phyloP scores from a whole-genome alignment of 2,113 vertebrate species.

The Felis catus region DNA sequence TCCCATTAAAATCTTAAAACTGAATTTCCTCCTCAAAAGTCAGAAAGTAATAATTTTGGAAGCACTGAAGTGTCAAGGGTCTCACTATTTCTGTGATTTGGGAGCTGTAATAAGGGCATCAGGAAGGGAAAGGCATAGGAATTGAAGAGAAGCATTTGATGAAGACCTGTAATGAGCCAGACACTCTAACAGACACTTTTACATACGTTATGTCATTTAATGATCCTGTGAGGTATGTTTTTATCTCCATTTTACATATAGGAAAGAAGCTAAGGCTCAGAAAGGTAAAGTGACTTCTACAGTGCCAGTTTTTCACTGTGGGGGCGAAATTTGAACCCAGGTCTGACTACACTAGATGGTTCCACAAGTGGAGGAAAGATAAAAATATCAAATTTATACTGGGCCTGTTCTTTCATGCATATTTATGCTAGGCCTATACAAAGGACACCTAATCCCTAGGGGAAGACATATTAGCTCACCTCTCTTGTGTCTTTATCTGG shows the following conservation, averaged over 20 bases:
- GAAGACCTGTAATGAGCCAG: not conserved
- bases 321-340: not conserved
- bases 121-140: not conserved
- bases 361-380: not conserved
- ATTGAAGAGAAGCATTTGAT: not conserved
- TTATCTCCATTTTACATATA: not conserved
- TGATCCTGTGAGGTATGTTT: not conserved
- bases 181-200: not conserved
- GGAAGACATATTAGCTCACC: slow-evolving; percentile 73
- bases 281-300: not conserved
- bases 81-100: not conserved
- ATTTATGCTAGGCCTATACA: not conserved
- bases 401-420: not conserved
- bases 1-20: not conserved
- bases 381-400: not conserved
- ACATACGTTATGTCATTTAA: not conserved
- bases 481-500: slow-evolving; percentile 78
- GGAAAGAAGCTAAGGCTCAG: not conserved
- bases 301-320: not conserved
- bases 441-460: not conserved
- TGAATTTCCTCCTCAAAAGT: not conserved
- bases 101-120: not conserved
- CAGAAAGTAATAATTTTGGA: not conserved
- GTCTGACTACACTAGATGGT: not conserved
- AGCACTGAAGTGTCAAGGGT: not conserved